These are phyloP conservation scores for Sinocyclocheilus anophthalmus DNA, from an alignment of 2,113 vertebrate genomes.

Conservation along the genomic window DNA sequence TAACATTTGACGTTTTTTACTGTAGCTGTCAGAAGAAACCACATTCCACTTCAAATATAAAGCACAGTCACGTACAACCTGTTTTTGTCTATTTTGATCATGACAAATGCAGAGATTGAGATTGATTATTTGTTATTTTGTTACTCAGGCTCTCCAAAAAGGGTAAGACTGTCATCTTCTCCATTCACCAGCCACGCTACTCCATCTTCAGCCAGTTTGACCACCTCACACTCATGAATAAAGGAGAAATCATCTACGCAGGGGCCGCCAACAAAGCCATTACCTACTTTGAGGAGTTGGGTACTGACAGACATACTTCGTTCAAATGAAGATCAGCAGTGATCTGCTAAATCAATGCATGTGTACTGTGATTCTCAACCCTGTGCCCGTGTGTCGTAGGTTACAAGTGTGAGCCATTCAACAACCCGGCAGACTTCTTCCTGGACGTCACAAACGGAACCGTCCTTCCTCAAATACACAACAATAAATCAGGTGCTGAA, in stretches of 20 bases:
- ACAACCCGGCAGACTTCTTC: slow-evolving; percentile 80
- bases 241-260: slow-evolving; percentile 77
- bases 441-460: slow-evolving; percentile 79
- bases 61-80: neutral
- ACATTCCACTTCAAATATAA: neutral
- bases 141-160: slow-evolving; percentile 71
- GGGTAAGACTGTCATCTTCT: slow-evolving; percentile 80
- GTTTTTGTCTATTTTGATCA: neutral
- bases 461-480: slow-evolving; percentile 8
- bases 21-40: neutral
- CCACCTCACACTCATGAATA: slow-evolving; percentile 77
- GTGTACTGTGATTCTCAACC: neutral
- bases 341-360: slow-evolving; percentile 65
- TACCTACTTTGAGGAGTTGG: slow-evolving; percentile 61
- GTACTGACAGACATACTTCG: neutral
- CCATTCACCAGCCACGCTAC: slow-evolving; percentile 82
- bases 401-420: slow-evolving; percentile 65
- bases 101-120: no score
- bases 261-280: slow-evolving; percentile 66
- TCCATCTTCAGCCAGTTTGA: slow-evolving; percentile 80
- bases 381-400: neutral
- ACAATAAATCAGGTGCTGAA: slow-evolving; percentile 22
- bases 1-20: neutral
- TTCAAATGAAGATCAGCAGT: neutral
- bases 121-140: no score